phyloP scores from a whole-genome alignment of 2,797 vertebrate genomes.

The Pampus argenteus region DNA sequence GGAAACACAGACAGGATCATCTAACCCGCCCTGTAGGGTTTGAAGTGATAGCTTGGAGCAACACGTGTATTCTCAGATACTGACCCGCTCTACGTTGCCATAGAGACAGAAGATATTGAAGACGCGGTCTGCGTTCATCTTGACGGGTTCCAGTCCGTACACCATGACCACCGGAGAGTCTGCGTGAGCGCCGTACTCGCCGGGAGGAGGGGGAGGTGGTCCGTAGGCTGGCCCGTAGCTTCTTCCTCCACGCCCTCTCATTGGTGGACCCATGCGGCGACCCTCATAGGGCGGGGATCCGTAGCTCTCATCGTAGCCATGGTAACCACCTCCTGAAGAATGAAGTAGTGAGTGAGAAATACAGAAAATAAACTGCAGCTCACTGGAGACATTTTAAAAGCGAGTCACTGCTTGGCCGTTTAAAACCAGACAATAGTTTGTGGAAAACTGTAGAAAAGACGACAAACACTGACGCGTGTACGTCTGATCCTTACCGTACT shows the following conservation, averaged over 20 bases:
- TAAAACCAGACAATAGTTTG: too few relatives aligned
- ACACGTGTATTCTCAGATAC: conserved; percentile 10
- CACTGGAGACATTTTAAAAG: neutral
- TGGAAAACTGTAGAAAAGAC: too few relatives aligned
- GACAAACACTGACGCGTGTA: too few relatives aligned
- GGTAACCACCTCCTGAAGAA: conserved; percentile 86
- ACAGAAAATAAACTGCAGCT: neutral
- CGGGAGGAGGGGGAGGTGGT: conserved; percentile 87
- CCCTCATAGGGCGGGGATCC: conserved; percentile 91
- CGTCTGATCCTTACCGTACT: conserved; percentile 96
- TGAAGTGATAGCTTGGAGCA: neutral
- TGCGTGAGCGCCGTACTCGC: conserved; percentile 91
- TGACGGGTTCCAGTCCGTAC: conserved; percentile 91
- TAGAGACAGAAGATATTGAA: conserved; percentile 98
- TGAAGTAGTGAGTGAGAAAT: neutral
- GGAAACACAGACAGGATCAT: neutral
- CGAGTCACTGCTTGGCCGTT: too few relatives aligned
- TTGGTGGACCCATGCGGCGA: conserved; percentile 91
- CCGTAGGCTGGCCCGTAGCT: conserved; percentile 90
- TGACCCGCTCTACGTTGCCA: conserved; percentile 94
- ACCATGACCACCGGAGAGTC: conserved; percentile 95
- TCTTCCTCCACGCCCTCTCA: conserved; percentile 89
- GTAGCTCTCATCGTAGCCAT: conserved; percentile 92
- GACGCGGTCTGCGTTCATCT: conserved; percentile 94
- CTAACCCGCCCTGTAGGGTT: accelerated